Evolutionary conservation across 1,140 invertebrate species (phyloP).

Genomic region (Agraylea sexmaculata): DNA sequence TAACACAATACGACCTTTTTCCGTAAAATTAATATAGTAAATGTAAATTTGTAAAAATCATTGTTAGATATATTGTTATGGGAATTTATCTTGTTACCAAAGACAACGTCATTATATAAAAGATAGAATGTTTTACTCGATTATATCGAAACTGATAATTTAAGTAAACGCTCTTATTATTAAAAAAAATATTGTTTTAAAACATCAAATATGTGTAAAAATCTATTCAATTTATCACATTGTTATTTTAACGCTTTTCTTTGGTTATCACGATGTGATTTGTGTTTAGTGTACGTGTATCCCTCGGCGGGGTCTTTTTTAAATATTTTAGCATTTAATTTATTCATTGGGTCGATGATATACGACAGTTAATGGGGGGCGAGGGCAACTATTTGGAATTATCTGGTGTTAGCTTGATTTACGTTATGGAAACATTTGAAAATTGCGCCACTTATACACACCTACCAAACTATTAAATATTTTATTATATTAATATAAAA

Average conservation of each 20-base stretch:
- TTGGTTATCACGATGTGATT: neutral
- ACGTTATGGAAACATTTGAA: slow-evolving; percentile 11
- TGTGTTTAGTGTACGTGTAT: neutral
- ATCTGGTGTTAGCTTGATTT: slow-evolving; percentile 22
- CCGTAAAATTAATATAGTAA: too few species aligned
- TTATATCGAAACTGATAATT: too few species aligned
- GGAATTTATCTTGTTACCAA: too few species aligned
- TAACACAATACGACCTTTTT: too few species aligned
- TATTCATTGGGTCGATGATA: slow-evolving; percentile 21
- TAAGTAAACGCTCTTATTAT: too few species aligned
- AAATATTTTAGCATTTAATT: slow-evolving; percentile 21
- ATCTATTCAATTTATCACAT: neutral
- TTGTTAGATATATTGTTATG: too few species aligned
- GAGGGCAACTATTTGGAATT: slow-evolving; percentile 19
- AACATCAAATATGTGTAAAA: slow-evolving; percentile 2
- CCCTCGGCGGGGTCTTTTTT: slow-evolving; percentile 6
- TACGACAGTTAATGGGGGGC: slow-evolving; percentile 19
- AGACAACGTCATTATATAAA: too few species aligned
- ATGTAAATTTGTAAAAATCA: too few species aligned
- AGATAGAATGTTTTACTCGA: too few species aligned
- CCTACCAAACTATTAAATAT: neutral
- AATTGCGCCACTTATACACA: slow-evolving; percentile 5
- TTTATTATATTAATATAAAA: slow-evolving; percentile 7
- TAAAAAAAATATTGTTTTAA: too few species aligned
- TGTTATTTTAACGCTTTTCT: neutral